phyloP scores from a whole-genome alignment of 1,140 invertebrate genomes.

The Dendrolimus kikuchii region DNA sequence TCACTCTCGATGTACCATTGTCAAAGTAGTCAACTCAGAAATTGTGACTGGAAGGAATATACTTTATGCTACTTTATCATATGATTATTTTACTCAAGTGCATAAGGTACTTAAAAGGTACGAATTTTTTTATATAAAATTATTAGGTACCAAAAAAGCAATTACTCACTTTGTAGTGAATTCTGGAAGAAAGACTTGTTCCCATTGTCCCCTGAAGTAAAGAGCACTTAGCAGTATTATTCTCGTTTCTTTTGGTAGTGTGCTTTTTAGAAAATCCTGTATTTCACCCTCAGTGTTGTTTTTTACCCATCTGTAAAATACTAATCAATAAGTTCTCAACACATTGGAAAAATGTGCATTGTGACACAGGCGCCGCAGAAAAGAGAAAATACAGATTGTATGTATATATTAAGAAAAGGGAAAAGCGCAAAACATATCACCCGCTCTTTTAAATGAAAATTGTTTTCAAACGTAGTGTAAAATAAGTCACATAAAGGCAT shows the following conservation, averaged over 20 bases:
- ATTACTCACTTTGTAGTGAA: slow-evolving; percentile 74
- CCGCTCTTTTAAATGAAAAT: no score
- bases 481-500: no score
- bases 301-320: slow-evolving; percentile 75
- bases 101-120: not conserved
- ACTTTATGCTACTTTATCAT: not conserved
- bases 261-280: slow-evolving; percentile 71
- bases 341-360: not conserved
- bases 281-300: slow-evolving; percentile 80
- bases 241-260: slow-evolving; percentile 71
- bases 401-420: no score
- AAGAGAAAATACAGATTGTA: no score
- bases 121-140: not conserved
- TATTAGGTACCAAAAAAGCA: slow-evolving; percentile 2
- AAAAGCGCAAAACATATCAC: no score
- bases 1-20: no score
- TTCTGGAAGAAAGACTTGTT: slow-evolving; percentile 76
- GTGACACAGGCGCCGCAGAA: not conserved
- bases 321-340: not conserved
- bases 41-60: not conserved
- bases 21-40: no score
- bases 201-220: slow-evolving; percentile 87
- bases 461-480: no score
- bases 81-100: no score
- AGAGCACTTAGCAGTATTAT: slow-evolving; percentile 82